Evolutionary conservation across 2,888 invertebrate genomes (phyloP).

Genomic region (Ophion obscuratus): DNA sequence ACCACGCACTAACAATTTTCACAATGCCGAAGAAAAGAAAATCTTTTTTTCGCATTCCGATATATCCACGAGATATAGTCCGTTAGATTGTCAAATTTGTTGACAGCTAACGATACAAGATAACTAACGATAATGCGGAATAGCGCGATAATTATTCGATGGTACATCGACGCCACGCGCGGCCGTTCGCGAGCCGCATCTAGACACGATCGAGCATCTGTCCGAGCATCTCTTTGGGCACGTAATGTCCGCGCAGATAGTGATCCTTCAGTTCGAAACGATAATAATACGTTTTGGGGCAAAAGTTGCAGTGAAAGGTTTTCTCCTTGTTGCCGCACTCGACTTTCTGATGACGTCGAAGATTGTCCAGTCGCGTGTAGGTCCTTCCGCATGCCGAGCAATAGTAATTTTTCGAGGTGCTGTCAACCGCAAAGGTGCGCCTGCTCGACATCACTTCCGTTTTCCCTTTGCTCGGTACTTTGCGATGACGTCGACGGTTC

Average conservation of each 20-base stretch:
- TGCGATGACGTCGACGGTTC: slow-evolving; percentile 35
- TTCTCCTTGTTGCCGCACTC: slow-evolving; percentile 77
- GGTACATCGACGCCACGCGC: not conserved
- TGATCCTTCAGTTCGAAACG: slow-evolving; percentile 83
- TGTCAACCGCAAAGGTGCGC: slow-evolving; percentile 6
- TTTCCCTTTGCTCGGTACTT: slow-evolving; percentile 2
- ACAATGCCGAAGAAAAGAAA: not conserved
- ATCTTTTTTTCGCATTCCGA: not conserved
- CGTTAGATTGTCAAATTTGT: not conserved
- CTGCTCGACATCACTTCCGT: slow-evolving; percentile 37
- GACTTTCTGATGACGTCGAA: slow-evolving; percentile 62
- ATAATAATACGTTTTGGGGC: slow-evolving; percentile 83
- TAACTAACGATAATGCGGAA: not conserved
- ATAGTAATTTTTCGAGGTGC: slow-evolving; percentile 40
- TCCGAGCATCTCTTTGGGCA: slow-evolving; percentile 51
- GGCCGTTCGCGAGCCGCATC: not conserved
- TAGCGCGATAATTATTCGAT: not conserved
- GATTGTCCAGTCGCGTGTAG: slow-evolving; percentile 61
- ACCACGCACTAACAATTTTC: not conserved
- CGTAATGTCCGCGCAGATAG: slow-evolving; percentile 74
- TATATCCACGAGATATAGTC: not conserved
- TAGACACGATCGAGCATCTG: slow-evolving; percentile 42
- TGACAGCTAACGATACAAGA: not conserved
- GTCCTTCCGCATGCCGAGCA: slow-evolving; percentile 60
- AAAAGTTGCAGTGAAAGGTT: slow-evolving; percentile 81